Evolutionary conservation across 2,113 vertebrate species (phyloP), one percentile per base, ranked within the genome.

Genomic region (Bolborhynchus lineola): DNA sequence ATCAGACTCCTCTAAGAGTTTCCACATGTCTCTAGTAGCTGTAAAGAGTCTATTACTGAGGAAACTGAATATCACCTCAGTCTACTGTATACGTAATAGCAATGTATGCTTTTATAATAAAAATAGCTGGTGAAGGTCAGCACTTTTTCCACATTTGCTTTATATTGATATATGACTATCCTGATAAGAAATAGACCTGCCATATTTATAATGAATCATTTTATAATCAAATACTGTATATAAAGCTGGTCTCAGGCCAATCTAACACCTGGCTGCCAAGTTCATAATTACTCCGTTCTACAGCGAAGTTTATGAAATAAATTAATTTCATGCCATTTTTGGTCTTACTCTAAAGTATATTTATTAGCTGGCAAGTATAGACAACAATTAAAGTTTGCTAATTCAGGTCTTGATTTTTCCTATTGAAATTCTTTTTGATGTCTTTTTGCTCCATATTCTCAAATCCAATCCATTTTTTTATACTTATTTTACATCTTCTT

Each of bases 61-160:
- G 21, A 60, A 92, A 69, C 17, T 33, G 55, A 84, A 10, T 52
- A 84, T 33, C 57, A 75, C 20, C 13, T 93, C 44, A 49, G 8
- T 63, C 57, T 69, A 44, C 44, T 95, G 41, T 57, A 17, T 55
- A 65, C 55, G 11, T 39, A 82, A 95, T 72, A 95, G 64, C n/a
- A 83, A 65, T 76, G 28, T n/a, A 80, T 67, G 70, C 47, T 92
- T 96, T 96, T 77, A 74, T 82, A 91, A 69, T 31, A 90, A 92
- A 84, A 95, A 91, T 50, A 88, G 42, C 71, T 86, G 50, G 78
- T 87, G 93, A 94, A 84, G 84, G 72, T 81, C 86, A 95, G 88
- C 90, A 94, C 67, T 96, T 96, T 94, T 84, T 87, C 71, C 78
- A 92, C 94, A 92, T 97, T 97, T 97, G 81, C 69, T 95, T 96